Evolutionary conservation across 1,140 invertebrate genomes (phyloP), one percentile per base, ranked within the genome.

Genomic region (Apis dorsata): DNA sequence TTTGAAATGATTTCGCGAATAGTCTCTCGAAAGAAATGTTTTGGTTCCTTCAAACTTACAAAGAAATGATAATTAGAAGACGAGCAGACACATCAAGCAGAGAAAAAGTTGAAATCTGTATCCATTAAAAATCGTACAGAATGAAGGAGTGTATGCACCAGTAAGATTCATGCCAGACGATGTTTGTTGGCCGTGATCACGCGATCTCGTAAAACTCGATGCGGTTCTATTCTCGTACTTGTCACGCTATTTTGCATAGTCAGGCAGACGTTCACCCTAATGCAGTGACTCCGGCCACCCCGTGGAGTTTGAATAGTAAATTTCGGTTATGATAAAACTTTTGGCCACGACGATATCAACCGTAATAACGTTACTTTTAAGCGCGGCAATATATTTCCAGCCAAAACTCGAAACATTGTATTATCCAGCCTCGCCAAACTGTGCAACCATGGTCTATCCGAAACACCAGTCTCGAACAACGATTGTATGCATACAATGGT

Each of bases 171-270:
- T 92, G 91, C 90, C 89, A 91, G 90, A 90, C 91, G 88, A 81
- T 85, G 81, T 85, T 89, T 83, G 89, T 79, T 87, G 89, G 72
- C 85, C 80, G 85, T 87, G 89, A 92, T 92, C 91, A 93, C 91
- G 92, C 91, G 92, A 93, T 89, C 90, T 89, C 87, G 89, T 91
- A 88, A 93, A 92, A 92, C 91, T 92, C 92, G 89, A 85, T 85
- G 88, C 87, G 79, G 87, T 89, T 92, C 92, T 93, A 93, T 93
- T 93, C 92, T 91, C 90, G 92, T 92, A 88, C 89, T 91, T 93
- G 92, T 92, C 92, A 92, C 91, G 90, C 91, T 91, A 93, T 92
- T 92, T 90, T 91, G 90, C 92, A 93, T 92, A 91, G 91, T 83
- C 90, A 80, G 88, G 90, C 92, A 92, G 91, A 88, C 92, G 88